Base-by-base conservation (phyloP, 30 jellyfish, hydroid and myxozoan genomes). In the Sanderia malayensis region DNA sequence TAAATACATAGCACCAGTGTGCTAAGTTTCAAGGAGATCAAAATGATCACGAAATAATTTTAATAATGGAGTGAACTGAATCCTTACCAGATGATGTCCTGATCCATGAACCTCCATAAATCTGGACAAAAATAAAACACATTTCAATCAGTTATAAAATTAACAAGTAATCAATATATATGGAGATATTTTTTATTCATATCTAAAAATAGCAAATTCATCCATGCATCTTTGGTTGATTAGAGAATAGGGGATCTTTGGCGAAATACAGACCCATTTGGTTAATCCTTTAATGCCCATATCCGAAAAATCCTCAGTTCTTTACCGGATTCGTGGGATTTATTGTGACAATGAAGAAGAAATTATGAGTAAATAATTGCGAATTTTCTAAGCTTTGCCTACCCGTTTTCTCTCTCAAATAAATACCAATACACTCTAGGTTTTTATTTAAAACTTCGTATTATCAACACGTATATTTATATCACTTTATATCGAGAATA, bases 11-110 rank as follows among this genome's bases (percentile, higher is more conserved):
- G 27, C 64, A 49, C 27, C 24, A 7, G 64, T 49, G 6, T 49
- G 64, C 64, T 49, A 49, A 9, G 18, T 4, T 18, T 49, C 64
- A 4, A 2, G 8, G 4, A 49, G 64, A 49, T 49, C 64, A 49
- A 49, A 4, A 49, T 18, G 27, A 49, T 49, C 64, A 49, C 64
- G 64, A 49, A 9, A 49, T 49, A 49, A n/a, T n/a, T n/a, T n/a
- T n/a, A n/a, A n/a, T n/a, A n/a, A n/a, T n/a, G n/a, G 64, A 49
- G 64, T 49, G 64, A 52, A 23, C n/a, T n/a, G n/a, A 78, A 78
- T 65, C 67, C 89, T 78, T 78, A 78, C 89, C 89, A 78, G 27
- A 46, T 65, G 67, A 22, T 49, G 89, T 29, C 75, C 80, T 65
- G 89, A 78, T 70, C 82, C 89, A 31, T 78, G 58, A 11, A 57